These are phyloP conservation scores for Drosophila seguyi DNA, from an alignment of 1,140 invertebrate species.

Conservation along the genomic window DNA sequence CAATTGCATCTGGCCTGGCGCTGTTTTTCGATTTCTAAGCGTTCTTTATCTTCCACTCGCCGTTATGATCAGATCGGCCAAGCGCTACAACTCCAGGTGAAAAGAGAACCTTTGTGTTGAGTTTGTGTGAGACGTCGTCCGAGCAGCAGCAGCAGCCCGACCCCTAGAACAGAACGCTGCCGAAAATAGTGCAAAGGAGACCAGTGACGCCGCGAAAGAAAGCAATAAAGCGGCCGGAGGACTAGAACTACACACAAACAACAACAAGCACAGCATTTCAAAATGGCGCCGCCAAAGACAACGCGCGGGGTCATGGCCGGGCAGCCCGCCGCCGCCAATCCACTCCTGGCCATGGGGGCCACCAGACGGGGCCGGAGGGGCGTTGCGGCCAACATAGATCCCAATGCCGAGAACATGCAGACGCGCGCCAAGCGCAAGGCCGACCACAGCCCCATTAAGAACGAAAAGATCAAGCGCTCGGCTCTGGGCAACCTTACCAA, in stretches of 20 bases:
- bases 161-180: neutral
- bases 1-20: slow-evolving; percentile 13
- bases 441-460: slow-evolving; percentile 82
- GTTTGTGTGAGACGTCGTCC: slow-evolving; percentile 32
- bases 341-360: slow-evolving; percentile 49
- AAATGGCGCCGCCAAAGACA: slow-evolving; percentile 84
- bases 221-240: slow-evolving; percentile 30
- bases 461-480: slow-evolving; percentile 86
- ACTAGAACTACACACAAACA: slow-evolving; percentile 18
- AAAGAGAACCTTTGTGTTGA: slow-evolving; percentile 10
- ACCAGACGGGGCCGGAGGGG: slow-evolving; percentile 84
- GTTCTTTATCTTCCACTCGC: slow-evolving; percentile 24
- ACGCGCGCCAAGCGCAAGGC: slow-evolving; percentile 83
- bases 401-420: slow-evolving; percentile 71
- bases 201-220: slow-evolving; percentile 20
- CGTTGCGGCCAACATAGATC: slow-evolving; percentile 55
- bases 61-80: slow-evolving; percentile 24
- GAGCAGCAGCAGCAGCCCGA: slow-evolving; percentile 7
- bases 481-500: slow-evolving; percentile 90
- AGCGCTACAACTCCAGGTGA: slow-evolving; percentile 35
- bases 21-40: slow-evolving; percentile 39
- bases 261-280: slow-evolving; percentile 46
- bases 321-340: slow-evolving; percentile 51
- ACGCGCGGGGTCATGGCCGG: slow-evolving; percentile 50
- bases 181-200: slow-evolving; percentile 14